Percentiles rank a stretch among this genome's conserved stretches.
Conservation (phyloP, 2,888 invertebrate genomes). For the Ectemnius continuus region DNA sequence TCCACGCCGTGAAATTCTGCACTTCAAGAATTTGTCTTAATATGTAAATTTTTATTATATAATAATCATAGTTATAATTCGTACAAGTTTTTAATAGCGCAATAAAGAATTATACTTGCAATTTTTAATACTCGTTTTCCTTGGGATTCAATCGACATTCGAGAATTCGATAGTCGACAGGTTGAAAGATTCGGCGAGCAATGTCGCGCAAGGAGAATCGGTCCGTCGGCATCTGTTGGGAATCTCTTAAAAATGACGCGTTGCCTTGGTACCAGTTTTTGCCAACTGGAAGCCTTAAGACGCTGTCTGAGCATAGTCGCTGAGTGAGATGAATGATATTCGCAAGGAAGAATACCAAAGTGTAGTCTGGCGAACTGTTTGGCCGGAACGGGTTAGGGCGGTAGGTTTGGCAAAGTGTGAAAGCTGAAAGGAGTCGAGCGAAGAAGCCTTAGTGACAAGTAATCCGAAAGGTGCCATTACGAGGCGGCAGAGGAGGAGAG, state of each 20-base stretch:
- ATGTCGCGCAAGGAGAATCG: background rate
- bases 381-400: background rate
- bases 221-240: background rate
- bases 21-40: no score
- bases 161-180: no score
- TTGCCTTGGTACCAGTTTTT: background rate
- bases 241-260: background rate
- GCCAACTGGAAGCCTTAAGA: background rate
- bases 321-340: background rate
- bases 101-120: no score
- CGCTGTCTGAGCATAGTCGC: background rate
- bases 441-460: slow-evolving; percentile 17
- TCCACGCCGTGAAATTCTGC: no score
- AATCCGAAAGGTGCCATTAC: slow-evolving; percentile 17
- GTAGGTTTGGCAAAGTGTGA: slow-evolving; percentile 2
- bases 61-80: no score
- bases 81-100: no score
- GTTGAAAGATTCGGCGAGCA: no score
- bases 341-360: background rate
- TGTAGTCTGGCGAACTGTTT: background rate
- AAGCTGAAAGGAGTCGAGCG: slow-evolving; percentile 22
- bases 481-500: slow-evolving; percentile 15
- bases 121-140: no score
- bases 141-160: no score
- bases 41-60: no score